Conservation (phyloP, 2,113 vertebrate genomes). For the Ibidorhyncha struthersii region DNA sequence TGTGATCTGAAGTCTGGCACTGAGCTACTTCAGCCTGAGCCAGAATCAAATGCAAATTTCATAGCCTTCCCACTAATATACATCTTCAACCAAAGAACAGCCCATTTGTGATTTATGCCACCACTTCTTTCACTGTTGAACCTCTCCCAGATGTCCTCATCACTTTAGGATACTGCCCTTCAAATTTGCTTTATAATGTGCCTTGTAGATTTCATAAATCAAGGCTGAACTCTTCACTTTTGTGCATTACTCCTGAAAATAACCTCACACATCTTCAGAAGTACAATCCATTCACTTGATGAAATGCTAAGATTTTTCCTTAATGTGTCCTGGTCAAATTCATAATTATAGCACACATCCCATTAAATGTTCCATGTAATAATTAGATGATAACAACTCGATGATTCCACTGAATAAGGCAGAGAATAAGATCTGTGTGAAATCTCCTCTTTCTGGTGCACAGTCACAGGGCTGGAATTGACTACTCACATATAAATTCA, state of each 20-base stretch:
- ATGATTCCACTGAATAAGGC: background rate
- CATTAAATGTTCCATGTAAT: constrained; percentile 35
- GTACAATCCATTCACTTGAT: background rate
- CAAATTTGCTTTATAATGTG: constrained; percentile 7
- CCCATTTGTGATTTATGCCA: background rate
- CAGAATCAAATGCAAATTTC: background rate
- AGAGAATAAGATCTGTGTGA: background rate
- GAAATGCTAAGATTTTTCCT: constrained; percentile 17
- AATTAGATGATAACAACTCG: background rate
- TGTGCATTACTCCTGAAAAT: constrained; percentile 41
- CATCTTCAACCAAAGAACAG: background rate
- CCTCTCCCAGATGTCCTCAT: background rate
- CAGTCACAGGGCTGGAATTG: background rate
- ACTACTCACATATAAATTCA: background rate
- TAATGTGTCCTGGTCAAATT: constrained; percentile 10
- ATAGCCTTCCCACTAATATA: background rate
- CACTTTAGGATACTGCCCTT: constrained; percentile 3
- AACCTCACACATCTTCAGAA: background rate
- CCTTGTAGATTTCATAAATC: constrained; percentile 16
- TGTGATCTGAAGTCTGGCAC: background rate
- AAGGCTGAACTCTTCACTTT: constrained; percentile 6
- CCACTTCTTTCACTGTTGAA: background rate
- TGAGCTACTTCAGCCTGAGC: background rate
- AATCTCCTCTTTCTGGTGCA: background rate
- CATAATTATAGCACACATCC: constrained; percentile 9